Conservation (phyloP, 2,113 vertebrate genomes). For the Platysternon megacephalum region DNA sequence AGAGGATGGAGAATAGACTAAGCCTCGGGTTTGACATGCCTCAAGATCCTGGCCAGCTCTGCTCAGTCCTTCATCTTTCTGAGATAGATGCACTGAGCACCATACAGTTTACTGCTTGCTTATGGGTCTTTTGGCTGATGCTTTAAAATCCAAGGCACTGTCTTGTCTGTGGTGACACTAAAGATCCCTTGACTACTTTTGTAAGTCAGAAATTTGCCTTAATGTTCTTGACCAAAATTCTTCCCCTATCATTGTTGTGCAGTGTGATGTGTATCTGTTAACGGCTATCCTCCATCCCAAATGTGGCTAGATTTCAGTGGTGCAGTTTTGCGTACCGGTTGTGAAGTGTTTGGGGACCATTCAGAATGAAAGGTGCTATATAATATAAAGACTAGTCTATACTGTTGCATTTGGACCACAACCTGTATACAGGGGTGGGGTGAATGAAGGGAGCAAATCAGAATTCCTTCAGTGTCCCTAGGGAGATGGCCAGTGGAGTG, state of each 20-base stretch:
- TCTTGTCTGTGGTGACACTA: neutral
- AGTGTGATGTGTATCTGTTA: neutral
- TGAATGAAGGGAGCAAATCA: neutral
- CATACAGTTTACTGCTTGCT: neutral
- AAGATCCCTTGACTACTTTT: neutral
- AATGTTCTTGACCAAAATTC: neutral
- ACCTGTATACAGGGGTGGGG: neutral
- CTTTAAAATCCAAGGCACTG: neutral
- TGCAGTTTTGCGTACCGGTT: neutral
- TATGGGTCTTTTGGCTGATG: neutral
- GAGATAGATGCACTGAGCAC: neutral
- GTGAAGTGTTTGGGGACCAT: fast-evolving
- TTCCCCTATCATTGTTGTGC: neutral
- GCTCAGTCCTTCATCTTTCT: neutral
- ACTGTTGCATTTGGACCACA: neutral
- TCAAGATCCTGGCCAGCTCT: neutral
- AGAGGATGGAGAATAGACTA: too few species aligned
- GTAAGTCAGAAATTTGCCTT: neutral
- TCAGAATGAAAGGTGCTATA: neutral
- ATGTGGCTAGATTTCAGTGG: neutral
- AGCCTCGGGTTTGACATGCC: neutral
- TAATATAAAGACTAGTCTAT: neutral
- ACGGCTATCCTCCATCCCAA: neutral
- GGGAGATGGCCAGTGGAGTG: neutral
- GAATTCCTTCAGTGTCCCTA: neutral